phyloP scores from a whole-genome alignment of 2,797 vertebrate genomes.

The Crenuchus spilurus region DNA sequence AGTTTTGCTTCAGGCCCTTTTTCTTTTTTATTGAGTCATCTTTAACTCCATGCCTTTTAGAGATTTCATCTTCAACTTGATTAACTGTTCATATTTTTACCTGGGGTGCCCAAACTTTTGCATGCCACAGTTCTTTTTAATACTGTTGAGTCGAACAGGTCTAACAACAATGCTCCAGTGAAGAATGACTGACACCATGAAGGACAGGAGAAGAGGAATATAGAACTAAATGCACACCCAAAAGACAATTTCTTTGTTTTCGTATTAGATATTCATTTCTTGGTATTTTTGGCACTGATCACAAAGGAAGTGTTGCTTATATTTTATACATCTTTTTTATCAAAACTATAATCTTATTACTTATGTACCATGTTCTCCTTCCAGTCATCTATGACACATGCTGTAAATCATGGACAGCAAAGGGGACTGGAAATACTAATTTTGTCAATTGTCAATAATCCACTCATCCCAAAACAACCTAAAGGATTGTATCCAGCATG shows the following conservation, averaged over 20 bases:
- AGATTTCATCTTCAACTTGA: no score
- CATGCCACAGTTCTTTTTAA: background rate
- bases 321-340: constrained; percentile 3
- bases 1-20: no score
- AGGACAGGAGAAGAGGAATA: background rate
- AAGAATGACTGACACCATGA: background rate
- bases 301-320: background rate
- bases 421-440: constrained; percentile 28
- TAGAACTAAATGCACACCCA: background rate
- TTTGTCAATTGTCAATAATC: constrained; percentile 39
- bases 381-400: constrained; percentile 40
- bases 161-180: background rate
- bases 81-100: no score
- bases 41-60: no score
- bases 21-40: no score
- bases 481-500: constrained; percentile 44
- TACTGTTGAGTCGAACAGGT: background rate
- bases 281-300: background rate
- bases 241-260: background rate
- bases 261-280: constrained; percentile 14
- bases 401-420: constrained; percentile 39
- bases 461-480: constrained; percentile 7
- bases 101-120: no score
- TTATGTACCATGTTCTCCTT: constrained; percentile 31
- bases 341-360: background rate